Evolutionary conservation across 2,888 invertebrate species (phyloP).

Genomic region (Nematopogon swammerdamellus): DNA sequence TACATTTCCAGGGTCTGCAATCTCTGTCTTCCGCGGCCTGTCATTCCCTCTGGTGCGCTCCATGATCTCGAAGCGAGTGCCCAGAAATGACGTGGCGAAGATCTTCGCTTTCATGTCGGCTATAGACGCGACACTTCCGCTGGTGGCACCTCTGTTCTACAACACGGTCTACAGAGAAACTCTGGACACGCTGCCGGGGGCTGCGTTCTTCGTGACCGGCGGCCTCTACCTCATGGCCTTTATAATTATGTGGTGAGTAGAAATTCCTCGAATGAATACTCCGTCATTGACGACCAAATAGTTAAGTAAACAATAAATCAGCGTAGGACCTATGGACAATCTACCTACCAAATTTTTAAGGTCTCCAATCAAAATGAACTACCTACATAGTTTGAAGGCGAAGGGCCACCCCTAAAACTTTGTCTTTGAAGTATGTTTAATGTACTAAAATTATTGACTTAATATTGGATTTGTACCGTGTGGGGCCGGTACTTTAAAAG

Average conservation of each 20-base stretch:
- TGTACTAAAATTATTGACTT: too few species aligned
- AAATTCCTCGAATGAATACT: too few species aligned
- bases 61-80: constrained; percentile 58
- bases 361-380: too few species aligned
- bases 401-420: too few species aligned
- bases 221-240: constrained; percentile 36
- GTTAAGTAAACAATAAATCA: too few species aligned
- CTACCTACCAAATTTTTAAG: too few species aligned
- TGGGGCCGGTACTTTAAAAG: too few species aligned
- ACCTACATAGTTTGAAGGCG: too few species aligned
- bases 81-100: constrained; percentile 61
- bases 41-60: constrained; percentile 57
- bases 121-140: constrained; percentile 60
- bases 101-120: constrained; percentile 66
- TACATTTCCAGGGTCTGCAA: constrained; percentile 39
- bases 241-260: constrained; percentile 52
- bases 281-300: too few species aligned
- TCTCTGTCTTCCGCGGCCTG: constrained; percentile 50
- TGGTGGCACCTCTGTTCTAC: constrained; percentile 61
- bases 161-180: constrained; percentile 61
- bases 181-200: constrained; percentile 51
- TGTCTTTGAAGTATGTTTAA: too few species aligned
- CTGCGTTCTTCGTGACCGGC: constrained; percentile 55
- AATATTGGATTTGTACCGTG: too few species aligned
- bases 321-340: too few species aligned